These are phyloP conservation scores for Amniataba percoides DNA, from an alignment of 2,797 vertebrate genomes.

Conservation along the genomic window DNA sequence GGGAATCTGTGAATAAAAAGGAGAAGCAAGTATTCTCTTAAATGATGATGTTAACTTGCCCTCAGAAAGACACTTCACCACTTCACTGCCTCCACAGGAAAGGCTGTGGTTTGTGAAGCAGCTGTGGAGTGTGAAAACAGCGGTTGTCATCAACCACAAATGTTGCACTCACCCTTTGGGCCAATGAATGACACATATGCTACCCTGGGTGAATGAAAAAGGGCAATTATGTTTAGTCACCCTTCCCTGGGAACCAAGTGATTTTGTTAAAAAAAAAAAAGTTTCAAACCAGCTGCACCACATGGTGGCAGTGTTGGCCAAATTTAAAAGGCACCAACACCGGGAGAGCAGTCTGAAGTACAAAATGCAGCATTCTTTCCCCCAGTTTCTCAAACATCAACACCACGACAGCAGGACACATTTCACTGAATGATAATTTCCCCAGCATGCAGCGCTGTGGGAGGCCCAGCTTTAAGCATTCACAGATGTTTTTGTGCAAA, in stretches of 20 bases:
- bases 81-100: not conserved
- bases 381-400: constrained; percentile 28
- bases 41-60: not conserved
- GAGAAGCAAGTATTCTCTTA: not conserved
- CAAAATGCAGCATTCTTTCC: not conserved
- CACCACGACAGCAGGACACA: constrained; percentile 19
- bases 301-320: constrained; percentile 67
- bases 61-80: constrained; percentile 1
- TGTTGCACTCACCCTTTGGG: not conserved
- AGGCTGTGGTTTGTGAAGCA: constrained; percentile 23
- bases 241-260: not conserved
- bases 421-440: constrained; percentile 29
- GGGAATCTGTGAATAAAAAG: not conserved
- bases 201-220: constrained; percentile 2
- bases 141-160: constrained; percentile 10
- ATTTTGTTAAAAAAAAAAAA: not conserved
- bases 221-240: constrained; percentile 19
- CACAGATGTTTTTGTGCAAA: constrained; percentile 13
- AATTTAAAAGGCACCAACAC: not conserved
- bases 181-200: constrained; percentile 18
- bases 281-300: constrained; percentile 45
- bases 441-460: constrained; percentile 10
- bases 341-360: not conserved
- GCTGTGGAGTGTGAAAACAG: constrained; percentile 15
- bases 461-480: constrained; percentile 22